These are phyloP conservation scores for Notarius lentiginosus DNA, from an alignment of 2,113 vertebrate species.

Conservation along the genomic window DNA sequence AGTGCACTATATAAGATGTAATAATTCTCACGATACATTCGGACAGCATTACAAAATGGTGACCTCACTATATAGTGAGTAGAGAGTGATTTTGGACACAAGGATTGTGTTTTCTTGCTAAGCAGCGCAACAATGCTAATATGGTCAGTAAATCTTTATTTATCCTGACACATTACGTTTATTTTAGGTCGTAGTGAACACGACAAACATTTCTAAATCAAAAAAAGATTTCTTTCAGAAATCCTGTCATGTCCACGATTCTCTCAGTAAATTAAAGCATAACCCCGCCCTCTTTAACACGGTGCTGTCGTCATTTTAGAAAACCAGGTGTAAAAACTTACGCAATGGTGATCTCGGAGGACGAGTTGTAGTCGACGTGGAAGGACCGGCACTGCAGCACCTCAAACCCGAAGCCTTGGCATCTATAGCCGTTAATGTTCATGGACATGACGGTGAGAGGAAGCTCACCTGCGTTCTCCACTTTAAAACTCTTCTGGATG, in stretches of 20 bases:
- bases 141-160: too few relatives aligned
- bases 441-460: constrained; percentile 90
- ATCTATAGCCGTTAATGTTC: constrained; percentile 94
- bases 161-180: too few relatives aligned
- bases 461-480: constrained; percentile 93
- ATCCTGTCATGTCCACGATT: background rate
- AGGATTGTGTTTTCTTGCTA: too few relatives aligned
- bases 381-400: constrained; percentile 88
- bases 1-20: too few relatives aligned
- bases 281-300: too few relatives aligned
- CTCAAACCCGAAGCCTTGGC: constrained; percentile 96
- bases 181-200: background rate
- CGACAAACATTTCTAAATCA: background rate
- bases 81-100: too few relatives aligned
- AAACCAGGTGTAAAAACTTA: constrained; percentile 65
- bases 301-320: too few relatives aligned
- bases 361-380: constrained; percentile 84
- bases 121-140: too few relatives aligned
- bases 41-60: too few relatives aligned
- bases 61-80: too few relatives aligned
- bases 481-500: constrained; percentile 93
- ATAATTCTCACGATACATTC: too few relatives aligned
- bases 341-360: constrained; percentile 93
- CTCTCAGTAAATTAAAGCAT: too few relatives aligned
- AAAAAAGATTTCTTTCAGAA: background rate